phyloP scores from a whole-genome alignment of 1,140 invertebrate species.

The Drosophila sproati region DNA sequence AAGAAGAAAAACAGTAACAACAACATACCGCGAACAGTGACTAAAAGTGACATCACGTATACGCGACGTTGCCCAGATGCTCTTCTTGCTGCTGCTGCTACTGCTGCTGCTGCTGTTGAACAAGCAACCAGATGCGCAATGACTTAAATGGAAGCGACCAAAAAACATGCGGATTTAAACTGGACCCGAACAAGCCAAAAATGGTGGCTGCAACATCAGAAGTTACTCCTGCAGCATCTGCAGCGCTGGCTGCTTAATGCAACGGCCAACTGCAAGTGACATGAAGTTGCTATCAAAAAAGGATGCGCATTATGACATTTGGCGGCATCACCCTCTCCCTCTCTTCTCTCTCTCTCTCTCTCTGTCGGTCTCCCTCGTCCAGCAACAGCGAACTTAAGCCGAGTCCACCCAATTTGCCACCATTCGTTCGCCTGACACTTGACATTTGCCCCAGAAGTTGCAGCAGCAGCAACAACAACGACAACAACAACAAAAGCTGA shows the following conservation, averaged over 20 bases:
- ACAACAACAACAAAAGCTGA: slow-evolving; percentile 9
- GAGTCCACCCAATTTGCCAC: slow-evolving; percentile 17
- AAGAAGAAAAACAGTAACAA: slow-evolving; percentile 19
- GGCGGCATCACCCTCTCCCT: background rate
- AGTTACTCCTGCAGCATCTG: slow-evolving; percentile 6
- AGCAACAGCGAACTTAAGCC: slow-evolving; percentile 18
- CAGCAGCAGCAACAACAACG: slow-evolving; percentile 6
- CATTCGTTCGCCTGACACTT: slow-evolving; percentile 52
- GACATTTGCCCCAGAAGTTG: slow-evolving; percentile 50
- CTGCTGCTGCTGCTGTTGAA: background rate
- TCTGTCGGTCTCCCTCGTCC: no score
- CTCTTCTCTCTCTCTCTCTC: background rate
- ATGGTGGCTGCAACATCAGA: background rate
- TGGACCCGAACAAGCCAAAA: slow-evolving; percentile 12
- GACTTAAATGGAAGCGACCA: slow-evolving; percentile 53
- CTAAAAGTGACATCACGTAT: slow-evolving; percentile 30
- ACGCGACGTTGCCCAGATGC: background rate
- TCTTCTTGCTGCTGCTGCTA: no score
- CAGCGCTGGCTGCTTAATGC: slow-evolving; percentile 21
- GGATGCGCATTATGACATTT: slow-evolving; percentile 33
- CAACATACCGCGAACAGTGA: background rate
- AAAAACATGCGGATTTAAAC: slow-evolving; percentile 59
- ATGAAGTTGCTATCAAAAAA: slow-evolving; percentile 32
- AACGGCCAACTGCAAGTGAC: slow-evolving; percentile 64
- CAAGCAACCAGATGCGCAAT: background rate